Evolutionary conservation across 1,140 invertebrate genomes (phyloP).

Genomic region (Calliphora vicina): DNA sequence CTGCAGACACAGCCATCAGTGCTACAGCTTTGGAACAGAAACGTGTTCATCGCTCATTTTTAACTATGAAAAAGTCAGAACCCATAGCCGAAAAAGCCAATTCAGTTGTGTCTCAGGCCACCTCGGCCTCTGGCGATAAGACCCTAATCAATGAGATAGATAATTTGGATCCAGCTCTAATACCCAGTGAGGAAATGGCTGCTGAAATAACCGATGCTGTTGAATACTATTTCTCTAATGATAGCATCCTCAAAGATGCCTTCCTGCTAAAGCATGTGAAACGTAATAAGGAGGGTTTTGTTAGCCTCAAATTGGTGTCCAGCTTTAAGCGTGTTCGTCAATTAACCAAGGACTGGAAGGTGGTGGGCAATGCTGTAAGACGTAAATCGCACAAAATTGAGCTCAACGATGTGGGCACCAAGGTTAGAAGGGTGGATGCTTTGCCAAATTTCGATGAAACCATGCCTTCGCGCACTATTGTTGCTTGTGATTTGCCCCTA

Average conservation of each 20-base stretch:
- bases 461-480: slow-evolving; percentile 86
- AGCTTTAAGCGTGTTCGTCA: slow-evolving; percentile 93
- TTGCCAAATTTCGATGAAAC: slow-evolving; percentile 91
- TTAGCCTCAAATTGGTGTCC: slow-evolving; percentile 92
- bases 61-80: slow-evolving; percentile 44
- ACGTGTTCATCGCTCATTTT: slow-evolving; percentile 54
- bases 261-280: slow-evolving; percentile 94
- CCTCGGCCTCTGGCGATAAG: slow-evolving; percentile 8
- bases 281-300: slow-evolving; percentile 93
- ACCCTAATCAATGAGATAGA: slow-evolving; percentile 52
- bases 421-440: slow-evolving; percentile 84
- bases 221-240: slow-evolving; percentile 94
- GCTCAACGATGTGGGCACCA: slow-evolving; percentile 90
- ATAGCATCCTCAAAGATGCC: slow-evolving; percentile 92
- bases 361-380: slow-evolving; percentile 83
- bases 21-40: slow-evolving; percentile 50
- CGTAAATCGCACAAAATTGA: slow-evolving; percentile 81
- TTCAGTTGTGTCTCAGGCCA: neutral
- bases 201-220: slow-evolving; percentile 83
- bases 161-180: slow-evolving; percentile 47
- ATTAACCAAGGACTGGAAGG: slow-evolving; percentile 91
- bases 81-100: neutral
- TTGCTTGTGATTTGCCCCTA: slow-evolving; percentile 85
- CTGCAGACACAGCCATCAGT: slow-evolving; percentile 47
- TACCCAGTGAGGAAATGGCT: slow-evolving; percentile 76